Evolutionary conservation across 1,140 invertebrate species (phyloP), one percentile per base, ranked within the genome.

Genomic region (Leucophenga varia): DNA sequence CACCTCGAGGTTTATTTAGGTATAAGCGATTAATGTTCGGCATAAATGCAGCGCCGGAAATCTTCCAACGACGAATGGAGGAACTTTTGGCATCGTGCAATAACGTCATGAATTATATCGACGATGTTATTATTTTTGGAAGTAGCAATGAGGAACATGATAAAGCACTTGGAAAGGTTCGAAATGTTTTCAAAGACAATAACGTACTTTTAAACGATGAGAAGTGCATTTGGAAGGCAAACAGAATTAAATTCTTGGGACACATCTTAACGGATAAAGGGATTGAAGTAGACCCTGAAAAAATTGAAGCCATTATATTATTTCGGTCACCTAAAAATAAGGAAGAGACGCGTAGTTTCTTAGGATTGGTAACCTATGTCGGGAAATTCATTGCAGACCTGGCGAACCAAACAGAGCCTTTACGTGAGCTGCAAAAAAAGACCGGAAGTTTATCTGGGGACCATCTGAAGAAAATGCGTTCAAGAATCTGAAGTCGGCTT

Each of bases 91-190:
- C n/a, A n/a, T n/a, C n/a, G n/a, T n/a, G n/a, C n/a, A n/a, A n/a
- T n/a, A n/a, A n/a, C n/a, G n/a, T n/a, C 3, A 43, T 43, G 41
- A 43, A 32, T 6, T 44, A 49, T 10, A 28, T 74, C 14, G 74
- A 76, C 37, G 75, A 77, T 42, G 51, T 76, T 14, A 49, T 76
- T 1, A 40, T 69, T 8, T 64, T 50, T 46, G 65, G 60, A 9
- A 49, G 40, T 41, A 55, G 39, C 2, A 28, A 47, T 32, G n/a
- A 55, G 2, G 56, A 72, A 54, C 63, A 64, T 45, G 57, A 67
- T 40, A 14, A 39, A 39, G 41, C 50, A 14, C 6, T 69, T 7
- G 34, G 42, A 18, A 39, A 59, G 52, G 65, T 71, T 16, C 14
- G 65, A 7, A 16, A 52, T 22, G 52, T 49, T 47, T 57, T 72